Percentiles rank a stretch among this genome's conserved stretches.
Evolutionary conservation across 2,113 vertebrate genomes (phyloP).

Genomic region (Aythya baeri): DNA sequence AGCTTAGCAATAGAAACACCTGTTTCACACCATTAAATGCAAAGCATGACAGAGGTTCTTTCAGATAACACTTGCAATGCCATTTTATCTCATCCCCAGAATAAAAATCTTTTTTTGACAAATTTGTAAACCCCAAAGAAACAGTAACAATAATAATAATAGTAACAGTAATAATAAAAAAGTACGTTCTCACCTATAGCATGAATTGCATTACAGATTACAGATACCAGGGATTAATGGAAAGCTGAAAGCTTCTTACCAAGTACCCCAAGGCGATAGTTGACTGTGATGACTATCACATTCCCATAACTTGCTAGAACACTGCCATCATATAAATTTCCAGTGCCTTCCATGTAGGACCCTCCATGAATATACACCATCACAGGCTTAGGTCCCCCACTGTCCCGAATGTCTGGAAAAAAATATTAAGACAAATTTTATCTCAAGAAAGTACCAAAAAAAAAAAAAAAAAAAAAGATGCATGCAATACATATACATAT

Average conservation of each 20-base stretch:
- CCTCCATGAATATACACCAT: constrained; percentile 99
- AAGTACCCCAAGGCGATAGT: constrained; percentile 97
- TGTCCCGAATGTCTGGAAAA: constrained; percentile 98
- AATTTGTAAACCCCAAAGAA: neutral
- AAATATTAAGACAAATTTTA: constrained; percentile 82
- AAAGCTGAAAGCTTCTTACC: constrained; percentile 87
- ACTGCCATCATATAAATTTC: constrained; percentile 99
- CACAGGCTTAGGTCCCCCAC: constrained; percentile 98
- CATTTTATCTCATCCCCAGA: neutral
- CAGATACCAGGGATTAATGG: constrained; percentile 56
- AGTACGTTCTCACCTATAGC: neutral
- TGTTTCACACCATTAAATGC: neutral
- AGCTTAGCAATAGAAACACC: neutral
- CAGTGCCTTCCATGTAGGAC: constrained; percentile 99
- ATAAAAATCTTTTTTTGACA: neutral
- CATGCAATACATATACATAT: constrained; percentile 21
- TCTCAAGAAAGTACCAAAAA: constrained; percentile 21
- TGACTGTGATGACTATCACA: constrained; percentile 99
- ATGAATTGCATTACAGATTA: constrained; percentile 42
- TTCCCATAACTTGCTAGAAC: constrained; percentile 99
- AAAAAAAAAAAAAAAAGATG: neutral
- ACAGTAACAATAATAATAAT: neutral
- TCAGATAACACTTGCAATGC: neutral
- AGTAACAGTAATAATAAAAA: neutral
- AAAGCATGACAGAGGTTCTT: neutral